phyloP scores from a whole-genome alignment of 2,797 vertebrate species.

The Liparis tanakae region DNA sequence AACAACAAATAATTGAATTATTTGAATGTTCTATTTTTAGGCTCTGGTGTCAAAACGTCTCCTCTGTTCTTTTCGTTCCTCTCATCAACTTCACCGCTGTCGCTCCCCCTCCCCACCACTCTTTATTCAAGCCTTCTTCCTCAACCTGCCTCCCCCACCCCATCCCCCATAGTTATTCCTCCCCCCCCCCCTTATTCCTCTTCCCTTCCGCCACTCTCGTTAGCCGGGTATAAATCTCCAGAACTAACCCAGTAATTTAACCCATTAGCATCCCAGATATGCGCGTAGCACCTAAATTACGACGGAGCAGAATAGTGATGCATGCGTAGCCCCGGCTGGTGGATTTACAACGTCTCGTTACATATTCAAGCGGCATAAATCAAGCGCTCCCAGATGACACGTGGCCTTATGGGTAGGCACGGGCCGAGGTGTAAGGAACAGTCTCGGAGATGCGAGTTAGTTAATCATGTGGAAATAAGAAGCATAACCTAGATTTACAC shows the following conservation, averaged over 20 bases:
- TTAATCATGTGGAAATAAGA: conserved; percentile 80
- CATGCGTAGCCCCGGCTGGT: conserved; percentile 77
- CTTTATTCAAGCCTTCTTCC: conserved; percentile 45
- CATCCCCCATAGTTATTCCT: conserved; percentile 29
- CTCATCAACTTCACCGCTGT: conserved; percentile 22
- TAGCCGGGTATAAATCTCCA: conserved; percentile 88
- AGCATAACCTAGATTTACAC: conserved; percentile 60
- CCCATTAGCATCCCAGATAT: conserved; percentile 91
- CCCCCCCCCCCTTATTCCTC: conserved; percentile 27
- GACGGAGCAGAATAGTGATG: conserved; percentile 78
- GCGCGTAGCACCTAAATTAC: conserved; percentile 86
- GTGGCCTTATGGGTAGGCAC: conserved; percentile 74
- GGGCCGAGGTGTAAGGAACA: conserved; percentile 84
- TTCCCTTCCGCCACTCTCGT: conserved; percentile 58
- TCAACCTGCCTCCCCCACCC: conserved; percentile 16
- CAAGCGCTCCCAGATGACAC: conserved; percentile 72
- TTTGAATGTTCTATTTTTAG: conserved; percentile 1
- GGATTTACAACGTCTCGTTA: conserved; percentile 95
- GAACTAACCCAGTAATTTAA: conserved; percentile 86
- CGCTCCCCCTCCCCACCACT: conserved; percentile 12
- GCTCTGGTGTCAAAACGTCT: not conserved
- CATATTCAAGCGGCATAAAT: conserved; percentile 89
- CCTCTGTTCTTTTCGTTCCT: not conserved
- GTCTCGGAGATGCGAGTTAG: conserved; percentile 83
- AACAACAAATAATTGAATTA: not conserved